Base-by-base conservation (phyloP, 2,888 invertebrate species). In the Phrixothrix hirtus region DNA sequence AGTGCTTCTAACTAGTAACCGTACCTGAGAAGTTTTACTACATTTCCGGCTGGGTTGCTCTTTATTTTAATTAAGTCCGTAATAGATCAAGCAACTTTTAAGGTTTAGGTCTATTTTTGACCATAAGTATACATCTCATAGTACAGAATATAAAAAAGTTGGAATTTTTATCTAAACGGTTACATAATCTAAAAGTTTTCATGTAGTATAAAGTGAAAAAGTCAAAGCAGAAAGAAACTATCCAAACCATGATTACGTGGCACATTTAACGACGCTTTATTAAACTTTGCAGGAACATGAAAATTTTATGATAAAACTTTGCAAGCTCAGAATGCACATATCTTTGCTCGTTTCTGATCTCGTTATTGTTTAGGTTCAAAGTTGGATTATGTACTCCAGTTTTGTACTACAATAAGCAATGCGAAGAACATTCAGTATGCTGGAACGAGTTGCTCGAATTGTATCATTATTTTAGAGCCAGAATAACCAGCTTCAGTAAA, bases 271-370 rank as follows among this genome's bases (percentile, higher is more conserved):
- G 21, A 32, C 38, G 34, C 26, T 41, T 44, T 44, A 51, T 44
- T 51, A 51, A 51, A 39, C 38, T 38, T 36, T 17, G 37, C 26
- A 36, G 38, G 32, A 44, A 35, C 34, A 14, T 25, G 47, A 37
- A 43, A 46, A 21, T 34, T 30, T 37, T 4, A 34, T 44, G 34
- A 51, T 51, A 44, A 44, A 51, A 51, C 39, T 45, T 41, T 35
- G 26, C 35, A 47, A 47, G 47, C 39, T 39, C 26, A 32, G 29
- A 43, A 44, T 39, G 38, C 26, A 43, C 50, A 44, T 38, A 38
- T 34, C 44, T 31, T 21, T 21, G 30, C 26, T 31, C 45, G 45
- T 45, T 45, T 36, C 29, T 16, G 17, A 36, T 25, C 29, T 46
- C 46, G 25, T 46, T 46, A 46, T 46, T 46, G 46, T 38, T 37